phyloP scores from a whole-genome alignment of 2,113 vertebrate species.

The sheep (Ovis aries) region DNA sequence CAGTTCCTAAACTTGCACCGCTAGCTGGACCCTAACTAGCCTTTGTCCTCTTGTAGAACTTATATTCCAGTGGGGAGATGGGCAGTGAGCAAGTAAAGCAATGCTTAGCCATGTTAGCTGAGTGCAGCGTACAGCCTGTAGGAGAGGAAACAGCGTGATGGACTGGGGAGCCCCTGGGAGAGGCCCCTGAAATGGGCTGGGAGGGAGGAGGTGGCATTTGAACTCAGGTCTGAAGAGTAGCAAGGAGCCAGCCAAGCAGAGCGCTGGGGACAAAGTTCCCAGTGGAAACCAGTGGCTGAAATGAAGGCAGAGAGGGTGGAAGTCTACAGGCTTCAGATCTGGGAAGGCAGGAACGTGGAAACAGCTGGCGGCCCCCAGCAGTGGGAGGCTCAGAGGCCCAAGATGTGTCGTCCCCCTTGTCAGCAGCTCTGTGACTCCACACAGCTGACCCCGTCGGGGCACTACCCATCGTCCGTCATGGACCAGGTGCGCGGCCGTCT shows the following conservation, averaged over 20 bases:
- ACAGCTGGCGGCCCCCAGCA: rapidly evolving
- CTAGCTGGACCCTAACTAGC: not conserved
- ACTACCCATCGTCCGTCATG: rapidly evolving
- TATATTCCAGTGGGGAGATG: rapidly evolving
- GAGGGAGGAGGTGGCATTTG: not conserved
- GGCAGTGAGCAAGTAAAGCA: too few species aligned
- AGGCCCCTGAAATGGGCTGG: not conserved
- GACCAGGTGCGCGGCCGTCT: rapidly evolving
- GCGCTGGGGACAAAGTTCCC: not conserved
- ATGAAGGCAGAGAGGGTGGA: rapidly evolving
- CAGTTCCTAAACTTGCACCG: not conserved
- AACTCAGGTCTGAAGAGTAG: not conserved
- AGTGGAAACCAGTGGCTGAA: not conserved
- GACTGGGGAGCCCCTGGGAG: too few species aligned
- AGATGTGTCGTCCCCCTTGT: rapidly evolving
- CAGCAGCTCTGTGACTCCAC: not conserved
- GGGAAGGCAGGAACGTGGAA: too few species aligned
- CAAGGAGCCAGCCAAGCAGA: not conserved
- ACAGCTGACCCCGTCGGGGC: too few species aligned
- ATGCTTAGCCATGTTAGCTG: rapidly evolving
- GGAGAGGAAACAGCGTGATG: rapidly evolving
- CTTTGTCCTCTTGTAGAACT: not conserved
- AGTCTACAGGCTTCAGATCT: rapidly evolving
- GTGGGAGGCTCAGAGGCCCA: not conserved
- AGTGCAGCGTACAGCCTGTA: not conserved